Base-by-base conservation (phyloP, 2,113 vertebrate genomes). In the Nothocercus nigrocapillus region DNA sequence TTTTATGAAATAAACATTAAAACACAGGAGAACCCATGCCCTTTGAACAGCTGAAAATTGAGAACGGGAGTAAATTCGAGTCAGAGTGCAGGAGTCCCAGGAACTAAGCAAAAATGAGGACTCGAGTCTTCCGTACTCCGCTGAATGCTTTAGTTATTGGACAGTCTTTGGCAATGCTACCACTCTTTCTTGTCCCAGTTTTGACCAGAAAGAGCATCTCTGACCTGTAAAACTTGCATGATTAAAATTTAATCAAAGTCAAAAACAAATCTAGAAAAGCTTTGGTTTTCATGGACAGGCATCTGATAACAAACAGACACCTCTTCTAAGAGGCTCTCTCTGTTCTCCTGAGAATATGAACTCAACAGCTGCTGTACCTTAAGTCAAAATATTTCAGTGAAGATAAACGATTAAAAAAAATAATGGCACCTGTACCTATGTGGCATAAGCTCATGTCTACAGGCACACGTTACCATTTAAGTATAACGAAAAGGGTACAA, bases 311-410 rank as follows among this genome's bases (percentile, higher is more conserved):
- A 96, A 82, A 86, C 81, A 80, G 54, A 85, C 80, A 72, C 28
- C 28, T 83, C 76, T 59, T 90, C 72, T 72, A 72, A 93, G 72
- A 82, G 24, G 51, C 75, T 54, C 64, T 83, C 49, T 88, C 74
- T 87, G 80, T 47, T 86, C 92, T 91, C 83, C 28, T 91, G 90
- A 95, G 95, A 93, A 54, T 94, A 97, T 81, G 58, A 54, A 28
- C 32, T 86, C 76, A 97, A 89, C 72, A 82, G 72, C 66, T 62
- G 61, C 62, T 72, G 68, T 25, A 42, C 64, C 94, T 93, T 53
- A 80, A 95, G 75, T 93, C 64, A 93, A 81, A 96, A 89, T 8
- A 42, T 63, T 95, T 81, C 36, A 92, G n/a, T 54, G 83, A 85
- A 85, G 51, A 85, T 47, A 88, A 94, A 96, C 36, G 62, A 83